Evolutionary conservation across 1,140 invertebrate genomes (phyloP).

Genomic region (Drosophila hydei): DNA sequence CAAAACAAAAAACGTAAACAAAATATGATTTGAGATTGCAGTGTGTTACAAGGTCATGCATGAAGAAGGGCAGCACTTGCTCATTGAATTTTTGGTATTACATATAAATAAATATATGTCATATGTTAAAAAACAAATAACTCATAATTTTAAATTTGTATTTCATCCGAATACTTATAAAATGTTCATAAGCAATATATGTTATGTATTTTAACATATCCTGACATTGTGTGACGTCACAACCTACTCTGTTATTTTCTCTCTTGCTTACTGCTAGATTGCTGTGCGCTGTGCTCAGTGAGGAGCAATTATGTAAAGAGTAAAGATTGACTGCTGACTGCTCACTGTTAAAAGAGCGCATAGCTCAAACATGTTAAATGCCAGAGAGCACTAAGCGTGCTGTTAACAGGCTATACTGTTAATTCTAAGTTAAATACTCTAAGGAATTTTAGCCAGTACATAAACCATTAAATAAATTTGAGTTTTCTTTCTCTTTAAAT

Average conservation of each 20-base stretch:
- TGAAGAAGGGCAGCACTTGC: background rate
- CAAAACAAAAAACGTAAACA: slow-evolving; percentile 47
- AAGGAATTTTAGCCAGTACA: background rate
- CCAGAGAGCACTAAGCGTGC: too few relatives aligned
- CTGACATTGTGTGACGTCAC: background rate
- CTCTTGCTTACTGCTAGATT: background rate
- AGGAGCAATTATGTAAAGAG: slow-evolving; percentile 23
- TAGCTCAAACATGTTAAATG: background rate
- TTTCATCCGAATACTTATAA: too few relatives aligned
- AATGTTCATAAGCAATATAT: background rate
- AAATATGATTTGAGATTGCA: slow-evolving; percentile 26
- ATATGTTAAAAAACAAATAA: too few relatives aligned
- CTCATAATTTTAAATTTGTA: too few relatives aligned
- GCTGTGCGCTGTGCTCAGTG: background rate
- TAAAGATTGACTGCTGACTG: background rate
- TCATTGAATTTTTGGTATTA: background rate
- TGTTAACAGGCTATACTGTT: too few relatives aligned
- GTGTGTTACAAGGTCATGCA: slow-evolving; percentile 4
- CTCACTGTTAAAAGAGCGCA: background rate
- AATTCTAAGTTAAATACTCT: too few relatives aligned
- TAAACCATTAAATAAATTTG: slow-evolving; percentile 17
- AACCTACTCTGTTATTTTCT: background rate
- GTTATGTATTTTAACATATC: background rate
- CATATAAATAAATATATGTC: background rate
- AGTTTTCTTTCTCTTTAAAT: background rate